Conservation (phyloP, 2,113 vertebrate genomes). For the Cyphomyrus plagiostoma region DNA sequence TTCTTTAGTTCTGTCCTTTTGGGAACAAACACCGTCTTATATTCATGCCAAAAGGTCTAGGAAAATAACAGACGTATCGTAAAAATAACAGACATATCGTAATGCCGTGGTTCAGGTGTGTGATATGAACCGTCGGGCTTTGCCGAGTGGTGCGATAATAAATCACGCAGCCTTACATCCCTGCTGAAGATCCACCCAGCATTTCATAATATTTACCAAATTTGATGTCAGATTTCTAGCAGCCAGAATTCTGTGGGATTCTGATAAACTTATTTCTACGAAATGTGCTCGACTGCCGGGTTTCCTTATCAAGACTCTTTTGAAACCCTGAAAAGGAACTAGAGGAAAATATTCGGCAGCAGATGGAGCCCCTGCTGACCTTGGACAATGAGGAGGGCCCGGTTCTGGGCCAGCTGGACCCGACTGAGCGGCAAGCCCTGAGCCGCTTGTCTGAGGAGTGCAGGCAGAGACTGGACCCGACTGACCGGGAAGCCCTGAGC, state of each 20-base stretch:
- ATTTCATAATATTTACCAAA: not conserved
- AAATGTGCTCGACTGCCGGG: not conserved
- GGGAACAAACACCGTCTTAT: no score
- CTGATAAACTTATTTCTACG: not conserved
- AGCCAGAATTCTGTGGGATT: not conserved
- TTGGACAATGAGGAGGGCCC: slow-evolving; percentile 39
- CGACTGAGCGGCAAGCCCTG: slow-evolving; percentile 41
- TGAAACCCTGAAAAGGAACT: slow-evolving; percentile 36
- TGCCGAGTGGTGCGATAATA: not conserved
- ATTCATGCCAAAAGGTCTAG: no score
- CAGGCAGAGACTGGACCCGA: slow-evolving; percentile 50
- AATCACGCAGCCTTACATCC: not conserved
- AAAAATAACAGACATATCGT: not conserved
- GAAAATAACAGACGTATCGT: not conserved
- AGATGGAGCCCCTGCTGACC: slow-evolving; percentile 54
- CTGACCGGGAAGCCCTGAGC: slow-evolving; percentile 41
- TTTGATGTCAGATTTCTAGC: not conserved
- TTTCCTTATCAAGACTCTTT: not conserved
- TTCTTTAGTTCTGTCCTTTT: not conserved
- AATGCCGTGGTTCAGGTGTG: not conserved
- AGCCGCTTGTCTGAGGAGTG: slow-evolving; percentile 45
- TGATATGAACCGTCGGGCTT: not conserved
- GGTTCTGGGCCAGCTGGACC: slow-evolving; percentile 40
- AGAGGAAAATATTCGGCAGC: slow-evolving; percentile 33
- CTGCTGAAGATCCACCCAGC: not conserved